Evolutionary conservation across 2,113 vertebrate genomes (phyloP), one percentile per base, ranked within the genome.

Genomic region (Calyptommatus sinebrachiatus): DNA sequence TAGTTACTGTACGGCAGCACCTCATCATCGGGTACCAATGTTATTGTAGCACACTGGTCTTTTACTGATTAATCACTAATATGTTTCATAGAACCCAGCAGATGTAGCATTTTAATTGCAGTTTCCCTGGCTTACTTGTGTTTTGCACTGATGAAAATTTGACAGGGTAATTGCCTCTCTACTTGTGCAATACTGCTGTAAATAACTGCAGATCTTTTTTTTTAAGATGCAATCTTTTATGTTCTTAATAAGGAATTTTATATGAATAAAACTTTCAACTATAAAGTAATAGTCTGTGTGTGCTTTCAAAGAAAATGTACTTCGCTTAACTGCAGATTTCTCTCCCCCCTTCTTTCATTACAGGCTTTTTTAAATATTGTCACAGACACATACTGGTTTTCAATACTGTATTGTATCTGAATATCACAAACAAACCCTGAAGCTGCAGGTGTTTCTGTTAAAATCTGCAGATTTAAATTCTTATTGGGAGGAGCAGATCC

Each of bases 151-250:
- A 95, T 93, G 91, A 95, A 94, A 94, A 96, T 92, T 95, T 95
- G 96, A 97, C 96, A 98, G 97, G 97, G 97, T 94, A 93, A 92
- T 94, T 97, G 96, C 96, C 95, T 96, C 92, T 95, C 92, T 91
- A 94, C 94, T 95, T 94, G 96, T 97, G 94, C 95, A 97, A 97
- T 96, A 96, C 92, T 95, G 94, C 94, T 97, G 95, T 97, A 96
- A 95, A 98, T 97, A 97, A 89, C 80, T 79, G 94, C 94, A 94
- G 90, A 94, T 92, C 88, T 93, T 93, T 93, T 41, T 41, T 93
- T 93, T 94, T 91, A 87, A 94, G 91, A 93, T 91, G 89, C 86
- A 79, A 89, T 94, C 93, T 94, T 93, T 95, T 93, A 95, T 93
- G 93, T 94, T 92, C 93, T 88, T 94, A 91, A 90, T 92, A 90